Evolutionary conservation across 2,888 invertebrate species (phyloP), one percentile per base, ranked within the genome.

Genomic region (Chloromyia formosa): DNA sequence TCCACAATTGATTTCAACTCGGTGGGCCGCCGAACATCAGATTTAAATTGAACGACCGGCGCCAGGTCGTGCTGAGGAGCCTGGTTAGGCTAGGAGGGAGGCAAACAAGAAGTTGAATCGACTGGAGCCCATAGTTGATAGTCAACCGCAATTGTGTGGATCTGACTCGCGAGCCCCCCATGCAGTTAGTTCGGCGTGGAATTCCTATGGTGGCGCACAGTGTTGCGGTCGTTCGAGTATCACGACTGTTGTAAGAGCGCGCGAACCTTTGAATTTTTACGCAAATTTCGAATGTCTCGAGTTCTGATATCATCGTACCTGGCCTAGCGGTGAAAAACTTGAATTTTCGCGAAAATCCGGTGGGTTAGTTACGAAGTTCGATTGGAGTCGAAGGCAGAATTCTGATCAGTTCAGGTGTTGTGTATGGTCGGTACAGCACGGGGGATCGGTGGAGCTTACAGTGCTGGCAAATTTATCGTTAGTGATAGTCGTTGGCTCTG

Each of bases 131-230:
- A 1, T 4, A 23, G 23, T 56, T 56, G 56, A 56, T 10, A 4
- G n/a, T 20, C 60, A 22, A 60, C 60, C 27, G 27, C 12, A 23
- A 49, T 49, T n/a, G 60, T n/a, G 49, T 49, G 49, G 66, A 66
- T 49, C 49, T 45, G 23, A 2, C 22, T 16, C 40, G 42, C 18
- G 49, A 49, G 45, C 14, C 49, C 49, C 14, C 20, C 66, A 66
- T 45, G 45, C 66, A 45, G 66, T 62, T 16, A 40, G 62, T 62
- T 40, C 66, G 23, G 45, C 66, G 22, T 66, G 42, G 66, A 66
- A 66, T 49, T 20, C 66, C 45, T 23, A n/a, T 20, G 20, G 66
- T 66, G 23, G 18, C 66, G 49, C 45, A 18, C 40, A 40, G 62
- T 12, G 35, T 35, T 35, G 66, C 45, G 16, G 20, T 35, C 16